A percentile compares a stretch with the other conserved stretches of the same genome.
phyloP scores from a whole-genome alignment of 2,888 invertebrate species.

The Rhyacophila evoluta region DNA sequence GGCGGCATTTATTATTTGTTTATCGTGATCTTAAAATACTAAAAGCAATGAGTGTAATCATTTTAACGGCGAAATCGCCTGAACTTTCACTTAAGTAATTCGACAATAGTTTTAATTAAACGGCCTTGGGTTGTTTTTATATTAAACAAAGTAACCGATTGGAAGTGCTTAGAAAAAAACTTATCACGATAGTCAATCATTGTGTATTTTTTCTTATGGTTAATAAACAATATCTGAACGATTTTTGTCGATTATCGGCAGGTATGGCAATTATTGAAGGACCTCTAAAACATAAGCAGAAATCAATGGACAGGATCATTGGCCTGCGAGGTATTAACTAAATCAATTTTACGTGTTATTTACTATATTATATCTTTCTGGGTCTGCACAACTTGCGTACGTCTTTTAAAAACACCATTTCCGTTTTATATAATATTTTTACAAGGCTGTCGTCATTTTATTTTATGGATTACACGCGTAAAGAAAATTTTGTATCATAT shows the following conservation, averaged over 20 bases:
- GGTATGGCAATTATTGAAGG: neutral
- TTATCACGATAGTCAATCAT: neutral
- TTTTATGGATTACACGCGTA: no score
- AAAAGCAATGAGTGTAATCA: constrained; percentile 39
- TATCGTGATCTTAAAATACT: constrained; percentile 51
- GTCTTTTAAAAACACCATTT: no score
- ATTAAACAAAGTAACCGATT: neutral
- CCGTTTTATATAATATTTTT: no score
- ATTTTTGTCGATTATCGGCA: neutral
- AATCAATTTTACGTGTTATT: no score
- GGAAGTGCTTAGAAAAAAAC: neutral
- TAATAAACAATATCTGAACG: neutral
- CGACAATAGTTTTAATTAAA: constrained; percentile 49
- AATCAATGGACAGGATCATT: no score
- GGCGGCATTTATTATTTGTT: constrained; percentile 30
- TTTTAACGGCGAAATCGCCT: constrained; percentile 35
- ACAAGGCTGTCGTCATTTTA: no score
- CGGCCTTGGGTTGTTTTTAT: constrained; percentile 33
- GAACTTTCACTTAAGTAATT: constrained; percentile 50
- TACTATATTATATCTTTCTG: no score
- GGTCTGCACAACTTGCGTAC: no score
- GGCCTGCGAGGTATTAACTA: no score
- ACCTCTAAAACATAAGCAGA: neutral
- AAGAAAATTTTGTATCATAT: no score
- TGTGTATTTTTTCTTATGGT: neutral